phyloP scores from a whole-genome alignment of 2,113 vertebrate genomes.

The Limanda limanda region DNA sequence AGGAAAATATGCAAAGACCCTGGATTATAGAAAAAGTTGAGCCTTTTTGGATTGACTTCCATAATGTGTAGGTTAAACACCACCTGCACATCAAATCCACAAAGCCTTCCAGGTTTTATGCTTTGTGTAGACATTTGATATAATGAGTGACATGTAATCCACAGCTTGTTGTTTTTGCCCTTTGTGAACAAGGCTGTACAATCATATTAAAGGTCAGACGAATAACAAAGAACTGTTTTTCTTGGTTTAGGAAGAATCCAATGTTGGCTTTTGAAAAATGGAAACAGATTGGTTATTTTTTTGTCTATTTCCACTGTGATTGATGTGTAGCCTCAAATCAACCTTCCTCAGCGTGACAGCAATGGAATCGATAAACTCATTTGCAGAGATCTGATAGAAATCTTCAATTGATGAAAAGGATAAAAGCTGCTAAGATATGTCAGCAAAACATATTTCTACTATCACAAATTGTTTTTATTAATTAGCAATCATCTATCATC shows the following conservation, averaged over 20 bases:
- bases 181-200: constrained; percentile 66
- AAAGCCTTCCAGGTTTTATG: constrained; percentile 30
- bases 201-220: constrained; percentile 78
- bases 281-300: constrained; percentile 24
- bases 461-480: background rate
- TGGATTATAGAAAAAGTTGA: background rate
- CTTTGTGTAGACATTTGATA: constrained; percentile 48
- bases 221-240: constrained; percentile 68
- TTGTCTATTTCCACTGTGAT: constrained; percentile 54
- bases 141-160: constrained; percentile 72
- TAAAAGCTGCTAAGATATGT: constrained; percentile 45
- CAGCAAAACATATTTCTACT: constrained; percentile 33
- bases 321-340: constrained; percentile 60
- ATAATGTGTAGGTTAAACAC: background rate
- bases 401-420: constrained; percentile 54
- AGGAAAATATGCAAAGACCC: background rate
- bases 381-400: constrained; percentile 57
- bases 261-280: constrained; percentile 47
- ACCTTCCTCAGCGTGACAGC: constrained; percentile 42
- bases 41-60: constrained; percentile 4
- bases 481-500: background rate
- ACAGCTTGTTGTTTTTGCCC: constrained; percentile 73
- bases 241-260: constrained; percentile 27
- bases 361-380: constrained; percentile 72
- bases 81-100: background rate